Base-by-base conservation (phyloP, 2,888 invertebrate species). In the Maniola hyperantus region DNA sequence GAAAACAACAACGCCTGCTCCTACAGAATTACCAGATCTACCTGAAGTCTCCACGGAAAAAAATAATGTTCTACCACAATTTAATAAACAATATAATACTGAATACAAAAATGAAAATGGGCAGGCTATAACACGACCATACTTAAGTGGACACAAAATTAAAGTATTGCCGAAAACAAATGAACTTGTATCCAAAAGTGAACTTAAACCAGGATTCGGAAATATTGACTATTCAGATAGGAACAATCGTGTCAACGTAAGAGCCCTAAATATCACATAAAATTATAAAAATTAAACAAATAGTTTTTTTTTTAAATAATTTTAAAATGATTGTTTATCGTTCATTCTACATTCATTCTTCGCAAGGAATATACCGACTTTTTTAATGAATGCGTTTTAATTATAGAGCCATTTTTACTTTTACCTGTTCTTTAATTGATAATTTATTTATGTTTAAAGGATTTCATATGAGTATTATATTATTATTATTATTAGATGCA, bases 91-190 rank as follows among this genome's bases (percentile, higher is more conserved):
- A 5, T 33, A 57, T 36, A 39, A 39, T 39, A 2, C 58, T 11
- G 36, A 20, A 55, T 11, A 60, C 2, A 39, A 5, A 10, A 57
- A 55, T 51, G 1, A 8, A 18, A 64, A 44, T 26, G 11, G 6
- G 7, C 18, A 11, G 13, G 7, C 50, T 6, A 51, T 18, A 34
- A 10, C 53, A 11, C 15, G 26, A 39, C 48, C 34, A 53, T n/a
- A 48, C 18, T 44, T 64, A 11, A 36, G 36, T 36, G 69, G 66
- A 10, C 34, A 69, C 13, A 66, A 66, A 58, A 61, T 66, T 46
- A 51, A 20, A 44, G 48, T 63, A n/a, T 15, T 34, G 7, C 57
- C 61, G 15, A 59, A 20, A 42, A 42, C 44, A 42, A 58, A 58
- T 10, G 34, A 59, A 51, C 39, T 61, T n/a, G 26, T 61, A 0